Conservation (phyloP, 2,888 invertebrate species). For the Macropis europaea region DNA sequence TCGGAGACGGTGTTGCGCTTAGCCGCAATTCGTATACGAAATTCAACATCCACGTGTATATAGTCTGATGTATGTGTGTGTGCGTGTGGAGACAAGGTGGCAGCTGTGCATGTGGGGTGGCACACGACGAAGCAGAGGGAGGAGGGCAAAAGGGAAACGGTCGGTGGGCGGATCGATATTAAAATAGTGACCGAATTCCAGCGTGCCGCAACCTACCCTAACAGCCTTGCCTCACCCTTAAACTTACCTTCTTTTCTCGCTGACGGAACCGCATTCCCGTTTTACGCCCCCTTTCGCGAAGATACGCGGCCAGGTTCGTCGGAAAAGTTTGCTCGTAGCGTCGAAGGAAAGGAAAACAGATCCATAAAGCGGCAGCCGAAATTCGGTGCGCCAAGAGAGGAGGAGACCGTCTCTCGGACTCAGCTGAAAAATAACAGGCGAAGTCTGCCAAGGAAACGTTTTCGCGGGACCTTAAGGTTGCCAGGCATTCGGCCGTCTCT, state of each 20-base stretch:
- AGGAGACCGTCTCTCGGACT: slow-evolving; percentile 14
- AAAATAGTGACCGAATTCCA: slow-evolving; percentile 80
- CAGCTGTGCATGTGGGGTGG: neutral
- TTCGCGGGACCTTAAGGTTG: slow-evolving; percentile 21
- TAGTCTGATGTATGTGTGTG: neutral
- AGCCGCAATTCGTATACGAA: slow-evolving; percentile 9
- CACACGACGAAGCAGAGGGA: neutral
- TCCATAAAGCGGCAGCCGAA: slow-evolving; percentile 57
- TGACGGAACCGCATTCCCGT: slow-evolving; percentile 36
- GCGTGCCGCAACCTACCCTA: slow-evolving; percentile 76
- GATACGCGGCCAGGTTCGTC: slow-evolving; percentile 33
- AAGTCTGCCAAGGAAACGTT: slow-evolving; percentile 13
- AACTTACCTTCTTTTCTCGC: slow-evolving; percentile 52
- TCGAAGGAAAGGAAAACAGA: slow-evolving; percentile 56
- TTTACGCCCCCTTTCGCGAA: slow-evolving; percentile 28
- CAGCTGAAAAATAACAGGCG: slow-evolving; percentile 46
- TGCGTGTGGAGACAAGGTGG: too few species aligned
- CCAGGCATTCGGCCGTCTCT: slow-evolving; percentile 13
- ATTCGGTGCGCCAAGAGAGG: slow-evolving; percentile 32
- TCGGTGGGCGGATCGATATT: slow-evolving; percentile 76
- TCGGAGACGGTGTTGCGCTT: slow-evolving; percentile 23
- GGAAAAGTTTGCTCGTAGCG: slow-evolving; percentile 51
- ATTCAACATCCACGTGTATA: neutral
- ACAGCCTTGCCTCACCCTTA: slow-evolving; percentile 65
- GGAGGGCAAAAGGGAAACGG: slow-evolving; percentile 21